Base-by-base conservation (phyloP, 2,888 invertebrate species). In the Byasa hedistus region DNA sequence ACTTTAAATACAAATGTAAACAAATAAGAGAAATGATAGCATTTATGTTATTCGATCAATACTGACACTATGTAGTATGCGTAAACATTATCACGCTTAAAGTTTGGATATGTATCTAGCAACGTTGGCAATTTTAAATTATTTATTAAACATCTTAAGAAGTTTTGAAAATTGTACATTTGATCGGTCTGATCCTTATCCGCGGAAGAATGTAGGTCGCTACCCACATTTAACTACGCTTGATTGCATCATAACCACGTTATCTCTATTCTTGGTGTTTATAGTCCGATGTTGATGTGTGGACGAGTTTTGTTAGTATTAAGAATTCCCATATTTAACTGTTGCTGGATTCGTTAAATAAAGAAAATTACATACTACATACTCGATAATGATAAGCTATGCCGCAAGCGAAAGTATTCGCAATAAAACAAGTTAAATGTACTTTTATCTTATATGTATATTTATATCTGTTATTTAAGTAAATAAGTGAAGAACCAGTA, bases 161-260 rank as follows among this genome's bases (percentile, higher is more conserved):
- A 44, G 0, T 15, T 44, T 17, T 44, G 4, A 44, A 44, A 32
- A 32, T 32, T 32, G 32, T 10, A 44, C n/a, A n/a, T n/a, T n/a
- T n/a, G n/a, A 44, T 44, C 17, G 17, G 2, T 44, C 17, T 4
- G 22, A 23, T 44, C 23, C 39, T 57, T 57, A 36, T n/a, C 15
- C n/a, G 32, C 24, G 22, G 21, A 19, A 22, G 60, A 17, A 61
- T 65, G 54, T 65, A 48, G 65, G 65, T 56, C 56, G 48, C 56
- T 15, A 44, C 12, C 24, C 27, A 24, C 23, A 60, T 24, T 62
- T 69, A 71, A 70, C 72, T 67, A 66, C 19, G 52, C 21, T 56
- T 55, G 60, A 69, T 77, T 76, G 74, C 74, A 75, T 78, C 75
- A 74, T 70, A 21, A 27, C 52, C 66, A 65, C 72, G 65, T 72